Evolutionary conservation across 1,140 invertebrate genomes (phyloP).

Genomic region (Musca vetustissima): DNA sequence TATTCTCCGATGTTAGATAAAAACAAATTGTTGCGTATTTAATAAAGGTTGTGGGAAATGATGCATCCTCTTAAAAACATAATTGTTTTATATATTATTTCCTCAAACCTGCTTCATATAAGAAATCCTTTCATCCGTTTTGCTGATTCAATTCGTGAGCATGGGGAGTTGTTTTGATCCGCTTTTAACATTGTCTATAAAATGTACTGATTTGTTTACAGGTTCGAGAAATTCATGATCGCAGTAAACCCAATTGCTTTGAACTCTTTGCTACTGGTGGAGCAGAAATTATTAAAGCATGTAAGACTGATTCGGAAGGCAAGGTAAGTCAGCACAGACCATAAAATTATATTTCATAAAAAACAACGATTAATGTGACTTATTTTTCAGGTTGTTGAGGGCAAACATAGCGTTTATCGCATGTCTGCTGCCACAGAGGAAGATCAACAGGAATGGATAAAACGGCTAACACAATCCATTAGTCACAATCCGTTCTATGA

Average conservation of each 20-base stretch:
- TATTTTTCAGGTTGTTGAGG: conserved; percentile 60
- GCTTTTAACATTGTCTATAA: too few relatives aligned
- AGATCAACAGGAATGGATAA: conserved; percentile 97
- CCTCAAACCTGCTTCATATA: too few relatives aligned
- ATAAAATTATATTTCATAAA: too few relatives aligned
- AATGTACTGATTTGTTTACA: conserved; percentile 49
- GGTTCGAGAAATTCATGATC: conserved; percentile 84
- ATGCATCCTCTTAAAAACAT: too few relatives aligned
- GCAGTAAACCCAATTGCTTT: conserved; percentile 92
- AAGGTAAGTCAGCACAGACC: conserved; percentile 66
- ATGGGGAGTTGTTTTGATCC: too few relatives aligned
- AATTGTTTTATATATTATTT: too few relatives aligned
- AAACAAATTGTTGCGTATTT: too few relatives aligned
- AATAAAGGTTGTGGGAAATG: too few relatives aligned
- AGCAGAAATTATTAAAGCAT: conserved; percentile 93
- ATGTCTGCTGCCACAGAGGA: conserved; percentile 95
- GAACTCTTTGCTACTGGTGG: conserved; percentile 89
- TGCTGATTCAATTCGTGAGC: too few relatives aligned
- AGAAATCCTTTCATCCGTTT: too few relatives aligned
- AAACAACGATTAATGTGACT: neutral
- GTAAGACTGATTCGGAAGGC: conserved; percentile 97
- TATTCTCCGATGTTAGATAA: too few relatives aligned
- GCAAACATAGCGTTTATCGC: conserved; percentile 81
- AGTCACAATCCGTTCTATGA: conserved; percentile 98
- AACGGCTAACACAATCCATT: conserved; percentile 90